Percentiles rank a stretch among this genome's conserved stretches.
Evolutionary conservation across 2,888 invertebrate species (phyloP).

Genomic region (Nomada fabriciana): DNA sequence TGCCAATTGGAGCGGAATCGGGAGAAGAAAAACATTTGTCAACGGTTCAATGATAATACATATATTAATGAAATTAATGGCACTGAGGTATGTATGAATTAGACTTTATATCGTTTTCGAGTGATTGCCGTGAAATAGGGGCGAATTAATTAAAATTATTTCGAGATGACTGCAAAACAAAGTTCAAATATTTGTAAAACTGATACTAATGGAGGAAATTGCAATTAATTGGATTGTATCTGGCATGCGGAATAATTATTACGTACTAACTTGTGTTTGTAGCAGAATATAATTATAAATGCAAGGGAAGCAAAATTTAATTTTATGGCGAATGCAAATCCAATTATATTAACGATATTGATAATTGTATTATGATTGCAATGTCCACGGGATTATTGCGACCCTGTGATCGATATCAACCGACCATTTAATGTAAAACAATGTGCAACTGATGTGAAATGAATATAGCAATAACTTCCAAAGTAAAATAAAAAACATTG

Average conservation of each 20-base stretch:
- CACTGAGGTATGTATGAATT: not conserved
- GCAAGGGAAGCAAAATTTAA: too few species aligned
- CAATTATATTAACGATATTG: not conserved
- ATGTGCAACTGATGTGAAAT: not conserved
- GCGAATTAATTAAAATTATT: too few species aligned
- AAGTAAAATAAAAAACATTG: too few species aligned
- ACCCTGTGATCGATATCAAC: not conserved
- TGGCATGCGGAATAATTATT: not conserved
- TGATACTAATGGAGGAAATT: too few species aligned
- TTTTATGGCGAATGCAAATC: not conserved
- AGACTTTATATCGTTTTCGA: not conserved
- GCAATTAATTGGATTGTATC: not conserved
- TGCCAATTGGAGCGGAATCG: constrained; percentile 6
- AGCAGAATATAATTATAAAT: not conserved
- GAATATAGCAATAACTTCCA: not conserved
- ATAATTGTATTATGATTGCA: not conserved
- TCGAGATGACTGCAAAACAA: too few species aligned
- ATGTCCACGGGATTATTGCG: not conserved
- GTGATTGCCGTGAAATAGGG: not conserved
- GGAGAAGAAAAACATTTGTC: not conserved
- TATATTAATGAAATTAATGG: not conserved
- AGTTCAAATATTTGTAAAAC: not conserved
- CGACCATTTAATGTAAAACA: not conserved
- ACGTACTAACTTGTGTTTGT: not conserved
- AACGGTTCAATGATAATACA: not conserved